Evolutionary conservation across 2,888 invertebrate genomes (phyloP), one percentile per base, ranked within the genome.

Genomic region (Sphaerophoria taeniata): DNA sequence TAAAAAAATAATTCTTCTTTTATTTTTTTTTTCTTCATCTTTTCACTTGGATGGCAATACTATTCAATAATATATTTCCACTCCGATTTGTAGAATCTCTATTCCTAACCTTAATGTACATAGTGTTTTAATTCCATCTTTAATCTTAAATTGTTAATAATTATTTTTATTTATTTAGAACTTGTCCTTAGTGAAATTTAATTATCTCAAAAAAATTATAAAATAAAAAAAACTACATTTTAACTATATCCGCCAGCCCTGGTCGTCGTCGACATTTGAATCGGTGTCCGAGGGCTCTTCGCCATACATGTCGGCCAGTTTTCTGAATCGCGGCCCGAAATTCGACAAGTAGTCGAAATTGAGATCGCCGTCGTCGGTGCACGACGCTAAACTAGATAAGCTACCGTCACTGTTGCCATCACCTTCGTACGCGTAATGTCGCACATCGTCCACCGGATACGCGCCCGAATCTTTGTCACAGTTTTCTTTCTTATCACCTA

Each of bases 391-490:
- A 56, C 98, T 97, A 69, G 98, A 98, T 31, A 99, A 94, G 9
- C 98, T 98, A 87, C 98, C 98, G 87, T 97, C 97, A 14, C 96
- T 95, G 91, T 98, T 98, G 88, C 98, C 98, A 91, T 97, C 98
- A 58, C 99, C 99, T 93, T 99, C 99, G 91, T 99, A 99, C 75
- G 98, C 98, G 92, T 99, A 99, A 92, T 99, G 97, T 79, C 99
- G 95, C 24, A 99, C 97, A 92, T 99, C 99, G 92, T 99, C 99
- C 90, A 97, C 97, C 0, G 98, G 98, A 89, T 96, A 95, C 88
- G 97, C 97, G 89, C 97, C 96, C 1, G 97, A 97, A 92, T 99
- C 99, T 87, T 97, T 95, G 92, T 98, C 98, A 88, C 98, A 96
- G 87, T 96, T 95, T 86, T 96, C 96, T 91, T 98, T 96, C 92